Evolutionary conservation across 2,888 invertebrate genomes (phyloP).

Genomic region (Drosophila atripex): DNA sequence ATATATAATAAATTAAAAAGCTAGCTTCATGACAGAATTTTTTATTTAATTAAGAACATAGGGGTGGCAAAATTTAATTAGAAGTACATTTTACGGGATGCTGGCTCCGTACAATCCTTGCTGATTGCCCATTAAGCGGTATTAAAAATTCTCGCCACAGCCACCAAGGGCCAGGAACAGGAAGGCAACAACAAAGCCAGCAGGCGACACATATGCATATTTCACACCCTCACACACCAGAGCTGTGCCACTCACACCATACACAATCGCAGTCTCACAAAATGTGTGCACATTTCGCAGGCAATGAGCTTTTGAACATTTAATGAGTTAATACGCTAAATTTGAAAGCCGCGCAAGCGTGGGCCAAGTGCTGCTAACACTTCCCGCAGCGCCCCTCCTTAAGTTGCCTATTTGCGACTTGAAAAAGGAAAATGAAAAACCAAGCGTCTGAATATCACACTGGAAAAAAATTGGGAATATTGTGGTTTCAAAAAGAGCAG

Average conservation of each 20-base stretch:
- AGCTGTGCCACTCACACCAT: neutral
- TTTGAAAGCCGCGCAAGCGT: constrained; percentile 77
- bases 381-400: constrained; percentile 10
- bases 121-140: constrained; percentile 34
- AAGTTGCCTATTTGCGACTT: constrained; percentile 62
- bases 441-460: constrained; percentile 27
- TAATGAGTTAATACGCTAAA: constrained; percentile 78
- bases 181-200: constrained; percentile 10
- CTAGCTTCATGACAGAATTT: neutral
- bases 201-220: constrained; percentile 58
- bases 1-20: neutral
- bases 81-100: constrained; percentile 6
- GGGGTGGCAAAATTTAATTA: constrained; percentile 4
- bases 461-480: neutral
- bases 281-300: constrained; percentile 76
- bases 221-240: constrained; percentile 16
- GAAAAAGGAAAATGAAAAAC: constrained; percentile 48
- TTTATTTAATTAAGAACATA: constrained; percentile 27
- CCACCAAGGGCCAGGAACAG: constrained; percentile 4
- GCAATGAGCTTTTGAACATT: constrained; percentile 75
- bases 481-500: neutral
- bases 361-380: constrained; percentile 63
- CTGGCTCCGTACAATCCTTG: constrained; percentile 2
- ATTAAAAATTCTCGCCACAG: constrained; percentile 28
- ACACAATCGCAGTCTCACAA: constrained; percentile 7